phyloP scores from a whole-genome alignment of 2,888 invertebrate species.

The Macrophya annulata region DNA sequence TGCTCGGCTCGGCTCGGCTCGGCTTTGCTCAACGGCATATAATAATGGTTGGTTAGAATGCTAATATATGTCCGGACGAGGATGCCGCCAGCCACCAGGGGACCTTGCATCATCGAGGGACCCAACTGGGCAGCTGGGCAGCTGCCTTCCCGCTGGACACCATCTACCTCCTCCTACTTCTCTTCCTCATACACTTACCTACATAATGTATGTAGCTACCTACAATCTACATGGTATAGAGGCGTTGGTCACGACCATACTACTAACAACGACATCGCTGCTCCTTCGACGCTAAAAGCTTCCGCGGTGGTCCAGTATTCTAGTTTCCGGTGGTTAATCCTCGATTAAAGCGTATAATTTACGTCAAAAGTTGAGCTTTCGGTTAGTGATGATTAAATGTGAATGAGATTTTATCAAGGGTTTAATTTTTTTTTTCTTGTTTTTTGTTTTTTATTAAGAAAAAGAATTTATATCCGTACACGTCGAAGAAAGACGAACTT shows the following conservation, averaged over 20 bases:
- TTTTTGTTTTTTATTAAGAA: not conserved
- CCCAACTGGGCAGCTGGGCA: conserved; percentile 77
- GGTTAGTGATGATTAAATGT: not conserved
- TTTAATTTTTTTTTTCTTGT: not conserved
- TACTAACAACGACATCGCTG: conserved; percentile 4
- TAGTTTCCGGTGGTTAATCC: not conserved
- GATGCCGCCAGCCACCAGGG: conserved; percentile 77
- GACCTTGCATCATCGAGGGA: conserved; percentile 79
- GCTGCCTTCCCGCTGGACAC: conserved; percentile 57
- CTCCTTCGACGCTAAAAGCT: conserved; percentile 42
- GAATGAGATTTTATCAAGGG: not conserved
- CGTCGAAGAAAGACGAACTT: conserved; percentile 51
- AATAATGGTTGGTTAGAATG: conserved; percentile 79
- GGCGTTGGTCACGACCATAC: conserved; percentile 16
- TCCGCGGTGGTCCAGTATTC: conserved; percentile 23
- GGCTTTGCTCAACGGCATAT: conserved; percentile 78
- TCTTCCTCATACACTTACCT: conserved; percentile 32
- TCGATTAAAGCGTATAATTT: not conserved
- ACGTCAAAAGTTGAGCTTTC: not conserved
- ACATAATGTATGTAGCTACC: conserved; percentile 34
- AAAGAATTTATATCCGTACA: not conserved
- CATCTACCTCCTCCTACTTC: conserved; percentile 56
- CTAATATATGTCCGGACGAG: conserved; percentile 79
- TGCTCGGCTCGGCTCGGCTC: conserved; percentile 67
- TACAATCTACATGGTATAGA: conserved; percentile 23